phyloP scores from a whole-genome alignment of 2,113 vertebrate species.

The Rhinichthys klamathensis region DNA sequence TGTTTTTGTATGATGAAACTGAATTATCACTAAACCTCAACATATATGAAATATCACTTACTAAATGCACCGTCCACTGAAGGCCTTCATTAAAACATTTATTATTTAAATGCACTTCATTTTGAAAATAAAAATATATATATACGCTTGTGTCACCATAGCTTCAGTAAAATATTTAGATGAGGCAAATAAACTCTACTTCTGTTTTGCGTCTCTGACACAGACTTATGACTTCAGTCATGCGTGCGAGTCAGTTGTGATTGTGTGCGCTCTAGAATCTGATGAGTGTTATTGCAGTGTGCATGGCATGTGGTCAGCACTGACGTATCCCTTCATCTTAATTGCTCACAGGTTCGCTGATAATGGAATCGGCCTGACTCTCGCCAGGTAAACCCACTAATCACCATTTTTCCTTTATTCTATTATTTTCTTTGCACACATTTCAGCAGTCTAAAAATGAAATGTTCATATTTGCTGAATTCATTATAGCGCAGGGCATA shows the following conservation, averaged over 20 bases:
- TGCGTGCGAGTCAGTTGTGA: not conserved
- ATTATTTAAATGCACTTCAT: not conserved
- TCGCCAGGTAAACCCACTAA: slow-evolving; percentile 85
- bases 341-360: slow-evolving; percentile 88
- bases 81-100: not conserved
- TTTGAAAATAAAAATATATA: not conserved
- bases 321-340: slow-evolving; percentile 52
- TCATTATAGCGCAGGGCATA: slow-evolving; percentile 36
- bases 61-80: not conserved
- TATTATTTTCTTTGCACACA: slow-evolving; percentile 29
- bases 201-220: not conserved
- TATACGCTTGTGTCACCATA: not conserved
- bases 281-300: not conserved
- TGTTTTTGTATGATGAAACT: not conserved
- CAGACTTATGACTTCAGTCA: slow-evolving; percentile 6
- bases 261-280: slow-evolving; percentile 4
- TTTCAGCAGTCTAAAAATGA: slow-evolving; percentile 43
- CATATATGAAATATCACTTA: not conserved
- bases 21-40: not conserved
- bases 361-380: slow-evolving; percentile 93
- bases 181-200: not conserved
- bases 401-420: slow-evolving; percentile 40
- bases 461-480: slow-evolving; percentile 54
- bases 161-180: not conserved
- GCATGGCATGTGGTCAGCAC: slow-evolving; percentile 4